These are phyloP conservation scores for Plecotus auritus DNA, from an alignment of 2,113 vertebrate species.

Conservation along the genomic window DNA sequence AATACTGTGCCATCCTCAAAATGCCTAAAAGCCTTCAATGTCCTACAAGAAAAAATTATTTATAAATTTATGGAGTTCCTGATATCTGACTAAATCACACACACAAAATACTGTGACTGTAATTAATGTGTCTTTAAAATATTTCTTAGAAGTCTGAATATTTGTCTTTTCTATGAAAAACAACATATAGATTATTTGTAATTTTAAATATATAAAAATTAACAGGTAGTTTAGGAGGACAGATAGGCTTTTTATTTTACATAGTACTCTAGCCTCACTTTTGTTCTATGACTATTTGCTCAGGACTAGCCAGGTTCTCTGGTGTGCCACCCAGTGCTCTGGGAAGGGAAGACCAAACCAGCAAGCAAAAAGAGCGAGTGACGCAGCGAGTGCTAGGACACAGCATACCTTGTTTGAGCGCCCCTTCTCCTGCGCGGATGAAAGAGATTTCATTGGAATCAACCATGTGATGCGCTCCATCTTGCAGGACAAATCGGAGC, in stretches of 20 bases:
- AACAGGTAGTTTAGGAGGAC: neutral
- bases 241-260: neutral
- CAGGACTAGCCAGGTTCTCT: neutral
- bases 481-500: slow-evolving; percentile 89
- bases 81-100: slow-evolving; percentile 23
- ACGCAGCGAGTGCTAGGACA: fast-evolving
- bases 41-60: neutral
- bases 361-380: neutral
- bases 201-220: slow-evolving; percentile 28
- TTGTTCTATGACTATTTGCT: neutral
- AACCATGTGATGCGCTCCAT: slow-evolving; percentile 94
- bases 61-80: slow-evolving; percentile 16
- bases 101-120: neutral
- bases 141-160: slow-evolving; percentile 19
- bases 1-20: neutral
- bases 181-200: neutral
- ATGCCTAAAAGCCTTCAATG: neutral
- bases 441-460: slow-evolving; percentile 97
- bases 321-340: neutral
- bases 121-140: slow-evolving; percentile 23
- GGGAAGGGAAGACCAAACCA: neutral
- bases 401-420: slow-evolving; percentile 90
- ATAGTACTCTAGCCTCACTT: neutral
- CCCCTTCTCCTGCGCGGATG: slow-evolving; percentile 94
- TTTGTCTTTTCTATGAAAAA: slow-evolving; percentile 15